Evolutionary conservation across 1,140 invertebrate genomes (phyloP).

Genomic region (Drosophila jambulina): DNA sequence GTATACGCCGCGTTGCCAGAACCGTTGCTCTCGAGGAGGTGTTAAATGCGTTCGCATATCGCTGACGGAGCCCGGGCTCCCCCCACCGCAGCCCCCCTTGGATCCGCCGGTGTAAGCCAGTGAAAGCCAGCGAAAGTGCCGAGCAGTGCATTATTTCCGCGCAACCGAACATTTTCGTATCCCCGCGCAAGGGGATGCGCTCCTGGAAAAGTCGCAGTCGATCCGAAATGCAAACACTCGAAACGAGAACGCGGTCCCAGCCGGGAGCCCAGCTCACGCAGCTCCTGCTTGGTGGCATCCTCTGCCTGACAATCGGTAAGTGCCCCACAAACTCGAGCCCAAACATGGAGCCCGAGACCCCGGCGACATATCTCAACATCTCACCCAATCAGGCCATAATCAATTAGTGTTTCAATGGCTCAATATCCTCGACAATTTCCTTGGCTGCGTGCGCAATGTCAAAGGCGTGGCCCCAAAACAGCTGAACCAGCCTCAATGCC

Average conservation of each 20-base stretch:
- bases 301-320: slow-evolving; percentile 74
- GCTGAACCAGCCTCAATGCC: slow-evolving; percentile 7
- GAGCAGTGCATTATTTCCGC: slow-evolving; percentile 73
- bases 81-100: slow-evolving; percentile 1
- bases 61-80: slow-evolving; percentile 49
- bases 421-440: slow-evolving; percentile 42
- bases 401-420: slow-evolving; percentile 41
- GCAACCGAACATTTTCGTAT: slow-evolving; percentile 69
- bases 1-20: slow-evolving; percentile 58
- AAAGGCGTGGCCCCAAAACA: slow-evolving; percentile 21
- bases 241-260: slow-evolving; percentile 45
- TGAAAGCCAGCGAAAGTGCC: slow-evolving; percentile 67
- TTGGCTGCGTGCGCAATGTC: slow-evolving; percentile 31
- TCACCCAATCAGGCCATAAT: slow-evolving; percentile 28
- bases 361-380: neutral
- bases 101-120: slow-evolving; percentile 24
- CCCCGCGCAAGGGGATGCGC: slow-evolving; percentile 56
- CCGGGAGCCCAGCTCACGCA: slow-evolving; percentile 57
- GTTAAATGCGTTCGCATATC: slow-evolving; percentile 72
- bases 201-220: slow-evolving; percentile 64
- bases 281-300: slow-evolving; percentile 62
- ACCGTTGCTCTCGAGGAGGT: slow-evolving; percentile 41
- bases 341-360: neutral
- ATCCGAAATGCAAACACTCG: slow-evolving; percentile 68
- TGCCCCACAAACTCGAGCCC: slow-evolving; percentile 10